These are phyloP conservation scores for Teleopsis dalmanni DNA, from an alignment of 1,140 invertebrate species.

Conservation along the genomic window DNA sequence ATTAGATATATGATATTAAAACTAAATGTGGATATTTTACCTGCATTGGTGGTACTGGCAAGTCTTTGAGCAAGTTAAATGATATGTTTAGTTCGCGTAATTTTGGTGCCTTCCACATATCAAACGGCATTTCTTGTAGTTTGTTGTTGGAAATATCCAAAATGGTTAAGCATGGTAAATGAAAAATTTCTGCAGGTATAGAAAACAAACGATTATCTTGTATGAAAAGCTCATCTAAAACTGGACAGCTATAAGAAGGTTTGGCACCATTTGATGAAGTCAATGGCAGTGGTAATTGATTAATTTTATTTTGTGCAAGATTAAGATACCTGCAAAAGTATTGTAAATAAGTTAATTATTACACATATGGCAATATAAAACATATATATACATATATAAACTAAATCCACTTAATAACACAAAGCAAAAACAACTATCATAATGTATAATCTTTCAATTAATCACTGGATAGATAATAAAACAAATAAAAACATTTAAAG, in stretches of 20 bases:
- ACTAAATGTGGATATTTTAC: slow-evolving; percentile 16
- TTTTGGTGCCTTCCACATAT: slow-evolving; percentile 84
- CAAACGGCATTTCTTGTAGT: slow-evolving; percentile 73
- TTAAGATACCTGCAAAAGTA: slow-evolving; percentile 63
- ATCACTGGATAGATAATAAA: too few relatives aligned
- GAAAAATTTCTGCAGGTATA: slow-evolving; percentile 73
- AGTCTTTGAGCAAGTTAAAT: slow-evolving; percentile 77
- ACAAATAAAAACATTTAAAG: too few relatives aligned
- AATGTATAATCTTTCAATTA: too few relatives aligned
- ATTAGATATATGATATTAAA: neutral
- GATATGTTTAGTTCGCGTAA: slow-evolving; percentile 85
- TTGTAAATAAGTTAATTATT: neutral
- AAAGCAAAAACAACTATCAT: too few relatives aligned
- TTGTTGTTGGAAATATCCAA: slow-evolving; percentile 93
- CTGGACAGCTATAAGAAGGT: slow-evolving; percentile 55
- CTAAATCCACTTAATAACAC: too few relatives aligned
- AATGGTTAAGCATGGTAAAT: slow-evolving; percentile 68
- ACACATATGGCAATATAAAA: neutral
- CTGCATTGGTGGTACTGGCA: slow-evolving; percentile 56
- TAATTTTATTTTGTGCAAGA: slow-evolving; percentile 80
- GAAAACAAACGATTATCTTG: slow-evolving; percentile 81
- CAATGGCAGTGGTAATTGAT: slow-evolving; percentile 53
- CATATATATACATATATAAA: neutral
- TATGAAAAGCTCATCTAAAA: slow-evolving; percentile 81
- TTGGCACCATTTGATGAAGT: slow-evolving; percentile 11